Percentiles rank a stretch among this genome's conserved stretches.
Evolutionary conservation across 2,113 vertebrate genomes (phyloP).

Genomic region (Chrysochloris asiatica): DNA sequence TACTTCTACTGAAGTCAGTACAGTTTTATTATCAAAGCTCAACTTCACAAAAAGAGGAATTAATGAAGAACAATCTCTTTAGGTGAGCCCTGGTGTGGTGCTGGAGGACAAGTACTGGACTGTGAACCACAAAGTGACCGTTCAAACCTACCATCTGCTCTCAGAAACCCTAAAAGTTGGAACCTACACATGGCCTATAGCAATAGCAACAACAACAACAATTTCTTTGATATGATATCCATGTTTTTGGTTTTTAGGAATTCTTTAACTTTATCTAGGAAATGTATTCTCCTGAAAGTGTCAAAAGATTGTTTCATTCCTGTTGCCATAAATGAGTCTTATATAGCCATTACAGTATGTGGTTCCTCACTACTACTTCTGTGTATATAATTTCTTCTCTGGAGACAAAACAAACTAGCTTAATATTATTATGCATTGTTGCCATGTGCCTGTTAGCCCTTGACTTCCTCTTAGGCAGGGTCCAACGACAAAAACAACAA

Average conservation of each 20-base stretch:
- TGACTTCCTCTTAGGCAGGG: not conserved
- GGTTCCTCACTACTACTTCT: not conserved
- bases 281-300: not conserved
- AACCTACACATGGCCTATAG: too few relatives aligned
- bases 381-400: not conserved
- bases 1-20: not conserved
- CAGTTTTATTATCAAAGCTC: not conserved
- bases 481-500: not conserved
- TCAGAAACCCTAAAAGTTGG: too few relatives aligned
- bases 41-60: not conserved
- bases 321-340: not conserved
- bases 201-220: too few relatives aligned
- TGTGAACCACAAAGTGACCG: too few relatives aligned
- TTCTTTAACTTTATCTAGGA: not conserved
- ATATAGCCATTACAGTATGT: not conserved
- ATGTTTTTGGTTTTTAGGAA: not conserved
- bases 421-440: not conserved
- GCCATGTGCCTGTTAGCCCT: not conserved
- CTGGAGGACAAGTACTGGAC: too few relatives aligned
- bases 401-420: too few relatives aligned
- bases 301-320: not conserved
- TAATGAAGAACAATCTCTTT: accelerated
- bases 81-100: too few relatives aligned
- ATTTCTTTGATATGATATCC: not conserved
- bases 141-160: too few relatives aligned